phyloP scores from a whole-genome alignment of 2,113 vertebrate species.

The Esox niger region DNA sequence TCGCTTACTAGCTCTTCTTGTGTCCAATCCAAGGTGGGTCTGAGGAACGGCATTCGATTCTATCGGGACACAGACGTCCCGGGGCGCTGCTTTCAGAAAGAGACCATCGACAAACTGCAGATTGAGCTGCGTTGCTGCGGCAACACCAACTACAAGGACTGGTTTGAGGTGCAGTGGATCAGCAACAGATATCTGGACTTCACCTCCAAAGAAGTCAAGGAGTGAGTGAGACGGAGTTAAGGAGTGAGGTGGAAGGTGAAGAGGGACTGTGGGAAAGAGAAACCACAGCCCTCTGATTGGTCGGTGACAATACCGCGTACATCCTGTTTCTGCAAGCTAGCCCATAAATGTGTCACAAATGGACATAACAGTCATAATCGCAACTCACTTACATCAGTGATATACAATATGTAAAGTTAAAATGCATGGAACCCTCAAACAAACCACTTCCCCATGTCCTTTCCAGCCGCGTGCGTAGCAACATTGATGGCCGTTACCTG shows the following conservation, averaged over 20 bases:
- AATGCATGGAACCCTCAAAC: not conserved
- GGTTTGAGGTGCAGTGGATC: slow-evolving; percentile 85
- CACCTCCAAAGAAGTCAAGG: slow-evolving; percentile 79
- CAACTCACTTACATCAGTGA: too few relatives aligned
- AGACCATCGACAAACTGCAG: slow-evolving; percentile 81
- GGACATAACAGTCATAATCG: too few relatives aligned
- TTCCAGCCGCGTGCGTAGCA: slow-evolving; percentile 77
- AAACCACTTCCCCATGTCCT: too few relatives aligned
- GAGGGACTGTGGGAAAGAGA: slow-evolving; percentile 18
- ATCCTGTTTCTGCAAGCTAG: not conserved
- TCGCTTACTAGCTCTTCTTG: not conserved
- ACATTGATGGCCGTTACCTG: slow-evolving; percentile 78
- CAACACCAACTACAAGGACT: slow-evolving; percentile 80
- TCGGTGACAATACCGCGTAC: not conserved
- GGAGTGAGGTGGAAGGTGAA: not conserved
- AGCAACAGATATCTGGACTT: slow-evolving; percentile 80
- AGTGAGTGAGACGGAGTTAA: slow-evolving; percentile 67
- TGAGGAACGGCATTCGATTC: slow-evolving; percentile 79
- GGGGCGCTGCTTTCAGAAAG: slow-evolving; percentile 81
- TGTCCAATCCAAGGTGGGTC: slow-evolving; percentile 67
- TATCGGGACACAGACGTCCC: slow-evolving; percentile 83
- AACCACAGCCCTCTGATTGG: not conserved
- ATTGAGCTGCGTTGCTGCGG: slow-evolving; percentile 82
- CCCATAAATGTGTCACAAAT: not conserved
- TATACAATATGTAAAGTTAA: too few relatives aligned